Conservation (phyloP, 1,140 invertebrate species). For the Anastrepha ludens region DNA sequence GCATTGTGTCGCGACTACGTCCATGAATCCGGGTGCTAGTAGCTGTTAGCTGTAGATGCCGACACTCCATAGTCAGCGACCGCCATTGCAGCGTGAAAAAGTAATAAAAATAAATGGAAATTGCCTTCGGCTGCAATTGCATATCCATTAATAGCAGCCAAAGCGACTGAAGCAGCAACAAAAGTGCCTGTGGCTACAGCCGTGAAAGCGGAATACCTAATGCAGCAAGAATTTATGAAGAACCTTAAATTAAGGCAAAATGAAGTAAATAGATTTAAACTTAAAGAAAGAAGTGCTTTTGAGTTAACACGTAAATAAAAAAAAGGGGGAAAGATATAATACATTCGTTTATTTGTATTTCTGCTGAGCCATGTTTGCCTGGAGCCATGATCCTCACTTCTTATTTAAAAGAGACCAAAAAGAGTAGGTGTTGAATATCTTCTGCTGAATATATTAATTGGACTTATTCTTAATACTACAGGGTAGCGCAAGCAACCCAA, state of each 20-base stretch:
- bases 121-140: background rate
- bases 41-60: background rate
- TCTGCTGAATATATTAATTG: too few relatives aligned
- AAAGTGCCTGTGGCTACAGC: too few relatives aligned
- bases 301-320: too few relatives aligned
- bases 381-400: too few relatives aligned
- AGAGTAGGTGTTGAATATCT: too few relatives aligned
- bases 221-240: background rate
- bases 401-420: too few relatives aligned
- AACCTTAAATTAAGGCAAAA: background rate
- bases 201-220: background rate
- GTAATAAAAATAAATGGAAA: slow-evolving; percentile 13
- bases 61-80: background rate
- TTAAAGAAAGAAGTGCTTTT: background rate
- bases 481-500: too few relatives aligned
- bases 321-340: too few relatives aligned
- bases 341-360: too few relatives aligned
- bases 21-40: background rate
- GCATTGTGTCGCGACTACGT: background rate
- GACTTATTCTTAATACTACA: too few relatives aligned
- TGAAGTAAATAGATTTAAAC: background rate
- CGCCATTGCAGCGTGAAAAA: background rate
- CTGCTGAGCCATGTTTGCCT: too few relatives aligned
- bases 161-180: background rate
- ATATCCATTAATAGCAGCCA: background rate